Evolutionary conservation across 2,113 vertebrate species (phyloP), one percentile per base, ranked within the genome.

Genomic region (Platichthys stellatus): DNA sequence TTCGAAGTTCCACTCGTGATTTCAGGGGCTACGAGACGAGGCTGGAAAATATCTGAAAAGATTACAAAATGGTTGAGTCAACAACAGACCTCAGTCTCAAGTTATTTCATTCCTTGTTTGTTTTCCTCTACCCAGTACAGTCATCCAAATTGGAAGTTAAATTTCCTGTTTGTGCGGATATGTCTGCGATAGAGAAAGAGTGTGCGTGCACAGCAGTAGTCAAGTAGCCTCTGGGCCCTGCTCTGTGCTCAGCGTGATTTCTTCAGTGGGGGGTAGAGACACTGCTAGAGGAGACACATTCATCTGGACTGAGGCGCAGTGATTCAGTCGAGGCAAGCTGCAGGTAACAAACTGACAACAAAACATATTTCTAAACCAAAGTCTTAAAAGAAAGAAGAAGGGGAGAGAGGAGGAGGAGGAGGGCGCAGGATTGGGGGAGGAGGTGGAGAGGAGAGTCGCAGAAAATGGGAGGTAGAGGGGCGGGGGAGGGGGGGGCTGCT

Each of bases 351-450:
- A 76, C 17, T 81, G 82, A 81, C 78, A 88, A 80, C 21, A 4
- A 81, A 83, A 85, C 80, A 74, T 79, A 84, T 88, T 88, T 86
- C 83, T 76, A 74, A 83, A 86, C 66, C 65, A 76, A n/a, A 45
- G 72, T 57, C 58, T 69, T 23, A 64, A 57, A 83, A 78, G 61
- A 47, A 59, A 62, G 65, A 18, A 26, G 10, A 23, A 3, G 13
- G 35, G 11, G 15, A 53, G 43, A 8, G 14, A 10, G 11, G 15
- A 0, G 43, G 15, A 0, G 43, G 56, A 0, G 43, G 0, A 12
- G 31, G 56, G 65, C 2, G 47, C 28, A 1, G 31, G 31, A 31
- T 31, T 31, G 47, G 47, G 47, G 47, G 47, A 2, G 47, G 11
- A 15, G 13, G 18, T n/a, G n/a, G 18, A 3, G 54, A n/a, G 53